A percentile compares a stretch with the other conserved stretches of the same genome.
phyloP scores from a whole-genome alignment of 2,888 invertebrate genomes.

The Adineta ricciae region DNA sequence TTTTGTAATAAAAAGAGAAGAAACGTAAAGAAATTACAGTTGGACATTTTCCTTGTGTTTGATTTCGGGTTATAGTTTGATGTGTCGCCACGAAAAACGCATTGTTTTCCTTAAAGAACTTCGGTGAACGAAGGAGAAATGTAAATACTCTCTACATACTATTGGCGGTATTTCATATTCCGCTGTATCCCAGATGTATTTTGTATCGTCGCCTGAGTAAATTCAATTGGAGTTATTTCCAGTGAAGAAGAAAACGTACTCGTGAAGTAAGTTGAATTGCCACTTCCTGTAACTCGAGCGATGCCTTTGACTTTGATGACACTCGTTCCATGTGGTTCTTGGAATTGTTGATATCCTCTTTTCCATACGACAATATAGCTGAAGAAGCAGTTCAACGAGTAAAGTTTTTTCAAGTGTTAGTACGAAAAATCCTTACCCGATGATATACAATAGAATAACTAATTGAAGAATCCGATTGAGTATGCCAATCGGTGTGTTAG shows the following conservation, averaged over 20 bases:
- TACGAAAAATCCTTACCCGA: background rate
- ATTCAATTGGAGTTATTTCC: background rate
- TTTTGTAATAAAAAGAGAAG: background rate
- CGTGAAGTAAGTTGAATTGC: slow-evolving; percentile 21
- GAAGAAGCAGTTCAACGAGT: background rate
- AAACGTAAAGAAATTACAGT: slow-evolving; percentile 40
- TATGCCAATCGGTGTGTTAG: background rate
- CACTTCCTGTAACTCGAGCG: slow-evolving; percentile 38
- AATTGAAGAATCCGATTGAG: background rate
- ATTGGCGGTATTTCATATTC: slow-evolving; percentile 53
- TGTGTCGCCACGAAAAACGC: slow-evolving; percentile 52
- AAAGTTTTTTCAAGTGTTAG: background rate
- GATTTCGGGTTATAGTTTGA: slow-evolving; percentile 49
- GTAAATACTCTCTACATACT: slow-evolving; percentile 38
- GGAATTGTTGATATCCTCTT: slow-evolving; percentile 53
- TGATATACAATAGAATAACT: background rate
- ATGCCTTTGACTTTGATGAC: slow-evolving; percentile 54
- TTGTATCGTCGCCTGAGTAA: background rate
- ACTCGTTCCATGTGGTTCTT: slow-evolving; percentile 49
- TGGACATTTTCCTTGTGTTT: slow-evolving; percentile 46
- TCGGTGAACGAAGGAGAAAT: no score
- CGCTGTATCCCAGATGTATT: slow-evolving; percentile 50
- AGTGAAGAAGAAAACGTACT: background rate
- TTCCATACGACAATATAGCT: slow-evolving; percentile 40
- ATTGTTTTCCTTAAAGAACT: slow-evolving; percentile 41